Percentiles rank a stretch among this genome's conserved stretches.
Conservation (phyloP, 2,888 invertebrate species). For the Seira musarum region DNA sequence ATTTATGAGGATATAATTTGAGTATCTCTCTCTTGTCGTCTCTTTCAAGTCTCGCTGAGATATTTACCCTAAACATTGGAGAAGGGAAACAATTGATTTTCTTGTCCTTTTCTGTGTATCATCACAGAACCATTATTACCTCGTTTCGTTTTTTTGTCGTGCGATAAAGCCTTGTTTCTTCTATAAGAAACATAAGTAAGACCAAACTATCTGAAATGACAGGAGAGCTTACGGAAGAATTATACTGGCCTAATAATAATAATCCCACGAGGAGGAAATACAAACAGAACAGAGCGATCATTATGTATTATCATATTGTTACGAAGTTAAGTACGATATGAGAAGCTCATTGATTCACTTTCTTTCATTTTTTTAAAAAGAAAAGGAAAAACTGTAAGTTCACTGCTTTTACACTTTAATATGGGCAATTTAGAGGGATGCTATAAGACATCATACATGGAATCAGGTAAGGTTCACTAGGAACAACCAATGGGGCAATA, state of each 20-base stretch:
- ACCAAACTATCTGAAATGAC: background rate
- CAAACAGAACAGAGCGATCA: slow-evolving; percentile 39
- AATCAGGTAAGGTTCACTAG: background rate
- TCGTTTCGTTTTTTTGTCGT: slow-evolving; percentile 32
- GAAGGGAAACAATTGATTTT: slow-evolving; percentile 15
- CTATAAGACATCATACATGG: background rate
- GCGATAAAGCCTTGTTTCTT: background rate
- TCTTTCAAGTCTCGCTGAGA: background rate
- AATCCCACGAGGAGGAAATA: slow-evolving; percentile 35
- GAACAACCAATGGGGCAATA: background rate
- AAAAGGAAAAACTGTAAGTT: slow-evolving; percentile 8
- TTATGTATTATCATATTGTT: slow-evolving; percentile 12
- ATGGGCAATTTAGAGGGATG: background rate
- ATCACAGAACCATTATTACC: slow-evolving; percentile 21
- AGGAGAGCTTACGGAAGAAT: slow-evolving; percentile 17
- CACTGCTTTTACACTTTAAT: background rate
- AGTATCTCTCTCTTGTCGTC: background rate
- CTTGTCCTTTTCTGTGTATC: background rate
- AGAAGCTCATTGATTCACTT: slow-evolving; percentile 35
- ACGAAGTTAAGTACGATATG: background rate
- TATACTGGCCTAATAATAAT: slow-evolving; percentile 49
- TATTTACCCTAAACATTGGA: background rate
- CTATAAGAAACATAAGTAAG: too few relatives aligned
- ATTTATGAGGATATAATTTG: slow-evolving; percentile 44
- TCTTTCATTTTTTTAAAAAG: slow-evolving; percentile 11